Base-by-base conservation (phyloP, 2,113 vertebrate species). In the Raja brachyura region DNA sequence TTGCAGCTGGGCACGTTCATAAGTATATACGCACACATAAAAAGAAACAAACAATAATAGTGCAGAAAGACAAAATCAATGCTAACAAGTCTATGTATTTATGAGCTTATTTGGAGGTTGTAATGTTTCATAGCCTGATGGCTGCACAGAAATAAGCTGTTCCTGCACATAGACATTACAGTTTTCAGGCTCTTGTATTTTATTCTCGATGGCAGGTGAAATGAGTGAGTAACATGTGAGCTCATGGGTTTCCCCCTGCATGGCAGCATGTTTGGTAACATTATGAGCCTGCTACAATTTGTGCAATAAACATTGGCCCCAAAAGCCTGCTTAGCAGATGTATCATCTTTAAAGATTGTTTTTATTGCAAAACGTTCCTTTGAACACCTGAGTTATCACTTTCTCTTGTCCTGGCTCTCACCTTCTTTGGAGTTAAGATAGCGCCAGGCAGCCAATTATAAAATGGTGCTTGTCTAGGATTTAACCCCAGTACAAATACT, bases 281-380 rank as follows among this genome's bases (percentile, higher is more conserved):
- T 63, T 63, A n/a, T 13, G 59, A 66, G 59, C 61, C 5, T 88
- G 59, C 83, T n/a, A 63, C n/a, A 88, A 66, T 31, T 88, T 88
- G 59, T 61, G 61, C 83, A 63, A 88, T 88, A 88, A 88, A 88
- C 83, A 88, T 88, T 88, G 83, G 83, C 83, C 59, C 13, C 59
- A 66, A 63, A 63, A 88, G 16, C 28, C 59, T 88, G 13, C 16
- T 88, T 18, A 88, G 83, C 83, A 88, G 83, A 88, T 88, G 83
- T n/a, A 63, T 59, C 28, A 88, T 31, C 59, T 33, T 88, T 6
- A 88, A 63, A 66, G 59, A 63, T 88, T 88, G 59, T 88, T 88
- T 88, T 63, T 63, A 61, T 88, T 88, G 59, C 83, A 88, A 66
- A 28, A 63, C 59, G 7, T 63, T 63, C 59, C 83, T 63, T 59